Conservation (phyloP, 2,888 invertebrate species). For the Drosophila pseudotakahashii region DNA sequence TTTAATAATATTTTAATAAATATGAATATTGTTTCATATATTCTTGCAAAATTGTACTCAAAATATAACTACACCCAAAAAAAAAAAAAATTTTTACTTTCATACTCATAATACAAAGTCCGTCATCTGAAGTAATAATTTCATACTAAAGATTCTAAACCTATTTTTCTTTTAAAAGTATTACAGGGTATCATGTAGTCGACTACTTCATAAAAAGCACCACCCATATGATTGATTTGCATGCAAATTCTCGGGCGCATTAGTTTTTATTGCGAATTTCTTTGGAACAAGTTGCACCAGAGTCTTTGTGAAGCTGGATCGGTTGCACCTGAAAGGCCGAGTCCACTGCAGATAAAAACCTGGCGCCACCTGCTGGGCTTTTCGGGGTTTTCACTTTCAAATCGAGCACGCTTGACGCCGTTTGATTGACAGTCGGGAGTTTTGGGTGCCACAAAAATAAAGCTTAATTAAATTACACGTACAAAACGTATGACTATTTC, state of each 20-base stretch:
- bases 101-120: too few species aligned
- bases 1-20: not conserved
- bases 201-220: not conserved
- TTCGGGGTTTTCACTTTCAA: conserved; percentile 71
- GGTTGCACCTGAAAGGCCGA: conserved; percentile 8
- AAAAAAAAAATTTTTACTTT: too few species aligned
- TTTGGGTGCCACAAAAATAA: conserved; percentile 67
- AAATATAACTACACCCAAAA: too few species aligned
- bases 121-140: too few species aligned
- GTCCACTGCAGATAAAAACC: conserved; percentile 18
- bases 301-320: not conserved
- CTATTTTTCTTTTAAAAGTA: too few species aligned
- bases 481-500: conserved; percentile 50
- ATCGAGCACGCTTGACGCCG: conserved; percentile 55
- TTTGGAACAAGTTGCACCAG: conserved; percentile 38
- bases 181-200: conserved; percentile 33
- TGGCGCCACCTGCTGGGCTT: conserved; percentile 39
- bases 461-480: conserved; percentile 71
- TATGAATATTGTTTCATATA: too few species aligned
- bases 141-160: too few species aligned
- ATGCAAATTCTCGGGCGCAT: conserved; percentile 68
- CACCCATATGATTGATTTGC: conserved; percentile 63
- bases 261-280: conserved; percentile 65
- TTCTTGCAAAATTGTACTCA: too few species aligned
- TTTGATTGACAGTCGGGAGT: conserved; percentile 70